Evolutionary conservation across 2,888 invertebrate species (phyloP), one percentile per base, ranked within the genome.

Genomic region (Mesorhabditis spiculigera): DNA sequence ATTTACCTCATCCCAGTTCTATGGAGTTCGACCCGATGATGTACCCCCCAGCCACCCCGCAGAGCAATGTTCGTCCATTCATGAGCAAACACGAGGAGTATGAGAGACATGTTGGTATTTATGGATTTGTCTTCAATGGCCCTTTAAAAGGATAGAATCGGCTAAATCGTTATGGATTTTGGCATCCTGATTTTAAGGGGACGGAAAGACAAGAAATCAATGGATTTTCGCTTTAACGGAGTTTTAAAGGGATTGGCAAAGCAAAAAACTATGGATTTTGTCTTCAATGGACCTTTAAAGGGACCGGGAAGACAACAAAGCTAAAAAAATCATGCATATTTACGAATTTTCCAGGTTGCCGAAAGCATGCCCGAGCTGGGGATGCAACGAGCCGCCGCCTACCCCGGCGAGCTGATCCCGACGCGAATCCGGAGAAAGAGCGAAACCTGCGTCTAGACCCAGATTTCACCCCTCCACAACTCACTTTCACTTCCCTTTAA

Each of bases 351-450:
- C 16, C 63, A 67, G 67, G 70, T 79, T n/a, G 84, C 83, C 5
- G 84, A 84, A 64, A 80, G 80, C 50, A 84, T 84, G 84, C 84
- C 84, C 16, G 84, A 84, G 68, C 66, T 84, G 13, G 78, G 78
- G 28, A 65, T 45, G 8, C 67, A 61, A 5, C 50, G 76, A 70
- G 76, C 69, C 68, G 81, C 69, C 61, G 81, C 74, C 71, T 81
- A 78, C 63, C 78, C 81, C 4, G 80, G 78, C 65, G 74, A 82
- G 45, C 73, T 77, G 71, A 68, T 79, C 62, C 72, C 79, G 4
- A 71, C 74, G 41, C 73, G 84, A 74, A 79, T 84, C 41, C 75
- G 84, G 43, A 73, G 84, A 68, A 83, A 84, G 76, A 78, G 78
- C 67, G 84, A 84, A 68, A 84, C 84, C 42, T 84, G 84, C 70